A percentile compares a stretch with the other conserved stretches of the same genome.
phyloP scores from a whole-genome alignment of 2,888 invertebrate species.

The Odontothrips loti region DNA sequence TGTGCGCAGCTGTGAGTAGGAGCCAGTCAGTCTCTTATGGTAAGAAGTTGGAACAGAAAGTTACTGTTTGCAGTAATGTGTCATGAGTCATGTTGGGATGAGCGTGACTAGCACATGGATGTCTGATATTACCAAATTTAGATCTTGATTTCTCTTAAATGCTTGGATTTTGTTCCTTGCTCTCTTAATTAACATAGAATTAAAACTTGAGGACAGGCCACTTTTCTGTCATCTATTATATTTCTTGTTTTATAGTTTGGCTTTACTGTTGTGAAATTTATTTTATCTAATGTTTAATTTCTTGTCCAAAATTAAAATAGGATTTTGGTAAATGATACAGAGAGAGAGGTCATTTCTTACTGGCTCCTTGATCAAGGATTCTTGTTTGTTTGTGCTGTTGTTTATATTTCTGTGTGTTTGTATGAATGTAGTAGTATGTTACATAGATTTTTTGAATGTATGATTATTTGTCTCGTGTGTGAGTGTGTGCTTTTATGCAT shows the following conservation, averaged over 20 bases:
- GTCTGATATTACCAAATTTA: not conserved
- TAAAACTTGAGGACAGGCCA: not conserved
- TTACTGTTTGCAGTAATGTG: not conserved
- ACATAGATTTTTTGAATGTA: not conserved
- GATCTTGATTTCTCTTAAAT: not conserved
- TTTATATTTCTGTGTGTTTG: conserved; percentile 6
- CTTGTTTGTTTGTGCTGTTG: conserved; percentile 8
- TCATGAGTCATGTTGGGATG: not conserved
- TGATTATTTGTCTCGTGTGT: not conserved
- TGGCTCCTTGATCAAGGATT: conserved; percentile 8
- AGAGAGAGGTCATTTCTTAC: not conserved
- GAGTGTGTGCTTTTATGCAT: conserved; percentile 6
- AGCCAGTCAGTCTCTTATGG: conserved; percentile 9
- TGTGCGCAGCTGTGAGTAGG: conserved; percentile 8
- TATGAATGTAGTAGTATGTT: conserved; percentile 5
- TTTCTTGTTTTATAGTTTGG: not conserved
- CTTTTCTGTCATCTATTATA: not conserved
- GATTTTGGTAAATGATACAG: too few species aligned
- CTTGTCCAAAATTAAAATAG: too few species aligned
- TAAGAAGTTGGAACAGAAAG: not conserved
- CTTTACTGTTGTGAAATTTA: not conserved
- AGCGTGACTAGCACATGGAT: not conserved
- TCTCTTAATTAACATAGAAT: not conserved
- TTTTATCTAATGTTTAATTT: not conserved
- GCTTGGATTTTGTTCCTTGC: not conserved